Evolutionary conservation across 2,113 vertebrate genomes (phyloP), one percentile per base, ranked within the genome.

Genomic region (Poeciliopsis occidentalis): DNA sequence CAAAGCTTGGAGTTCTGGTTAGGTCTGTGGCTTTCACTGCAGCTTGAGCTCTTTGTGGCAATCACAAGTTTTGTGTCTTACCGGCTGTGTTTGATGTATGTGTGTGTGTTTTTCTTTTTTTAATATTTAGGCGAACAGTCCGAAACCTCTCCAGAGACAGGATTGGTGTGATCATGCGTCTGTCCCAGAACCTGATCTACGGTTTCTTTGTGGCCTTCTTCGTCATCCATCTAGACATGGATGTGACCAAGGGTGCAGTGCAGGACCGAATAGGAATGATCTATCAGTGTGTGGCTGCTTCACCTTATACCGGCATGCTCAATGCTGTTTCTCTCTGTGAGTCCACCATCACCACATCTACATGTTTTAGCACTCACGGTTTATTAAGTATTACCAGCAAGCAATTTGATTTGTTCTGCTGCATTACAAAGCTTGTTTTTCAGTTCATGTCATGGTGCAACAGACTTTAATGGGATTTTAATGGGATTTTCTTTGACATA

Each of bases 241-340:
- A 99, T 2, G 54, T 95, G 79, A 68, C 76, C 12, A 95, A 95
- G 73, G 98, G 97, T 17, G 98, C 97, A 0, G 62, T 97, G 63
- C 97, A 99, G 91, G 96, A 99, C 85, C 96, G 97, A 0, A 92
- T 99, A 7, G 98, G 97, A 66, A 89, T 99, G 71, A 70, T 99
- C 84, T 99, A 99, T 85, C 97, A 98, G 93, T 92, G 95, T 0
- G 89, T 97, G 69, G 97, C 94, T 0, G 95, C 96, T 17, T 91
- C 92, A 0, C 96, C 97, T 0, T 97, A 98, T 91, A 98, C 96
- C 0, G 98, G 98, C 86, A 96, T 98, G 95, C 96, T 99, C 79
- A 99, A 99, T 11, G 96, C 96, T 1, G 95, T 97, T 41, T 95
- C 94, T 22, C 92, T 98, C 76, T 99, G 98, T 99, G 91, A 97